phyloP scores from a whole-genome alignment of 2,113 vertebrate genomes.

The Eulemur macaco region DNA sequence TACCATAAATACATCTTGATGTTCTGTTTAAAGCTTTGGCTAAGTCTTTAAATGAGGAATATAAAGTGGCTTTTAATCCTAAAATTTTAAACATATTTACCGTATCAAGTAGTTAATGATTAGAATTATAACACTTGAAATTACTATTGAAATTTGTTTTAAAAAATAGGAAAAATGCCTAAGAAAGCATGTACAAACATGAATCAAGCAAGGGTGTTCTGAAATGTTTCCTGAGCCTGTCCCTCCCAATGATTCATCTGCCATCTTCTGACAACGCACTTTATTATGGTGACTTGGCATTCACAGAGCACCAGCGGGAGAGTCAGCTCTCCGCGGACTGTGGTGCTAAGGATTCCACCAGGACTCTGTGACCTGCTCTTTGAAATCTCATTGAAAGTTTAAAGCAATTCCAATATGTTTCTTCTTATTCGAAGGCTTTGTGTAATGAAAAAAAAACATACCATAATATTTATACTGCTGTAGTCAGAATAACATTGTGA shows the following conservation, averaged over 20 bases:
- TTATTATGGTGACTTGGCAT: background rate
- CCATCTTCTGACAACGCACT: background rate
- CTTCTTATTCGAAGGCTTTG: background rate
- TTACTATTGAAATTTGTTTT: background rate
- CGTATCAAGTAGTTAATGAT: background rate
- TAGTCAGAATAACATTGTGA: background rate
- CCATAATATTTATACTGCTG: background rate
- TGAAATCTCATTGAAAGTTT: background rate
- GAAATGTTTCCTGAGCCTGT: background rate
- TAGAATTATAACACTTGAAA: background rate
- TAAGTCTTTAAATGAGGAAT: background rate
- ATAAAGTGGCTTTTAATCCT: background rate
- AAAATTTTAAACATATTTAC: background rate
- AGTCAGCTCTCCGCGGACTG: background rate
- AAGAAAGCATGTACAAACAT: background rate
- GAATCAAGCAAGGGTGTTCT: background rate
- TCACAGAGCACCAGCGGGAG: background rate
- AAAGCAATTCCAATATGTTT: background rate
- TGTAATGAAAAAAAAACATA: background rate
- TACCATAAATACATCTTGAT: background rate
- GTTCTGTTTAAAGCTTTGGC: background rate
- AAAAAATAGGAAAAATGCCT: background rate
- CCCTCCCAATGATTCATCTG: background rate
- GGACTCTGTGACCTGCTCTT: background rate
- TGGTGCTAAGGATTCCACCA: background rate